Conservation (phyloP, 2,113 vertebrate genomes). For the Trichechus manatus region DNA sequence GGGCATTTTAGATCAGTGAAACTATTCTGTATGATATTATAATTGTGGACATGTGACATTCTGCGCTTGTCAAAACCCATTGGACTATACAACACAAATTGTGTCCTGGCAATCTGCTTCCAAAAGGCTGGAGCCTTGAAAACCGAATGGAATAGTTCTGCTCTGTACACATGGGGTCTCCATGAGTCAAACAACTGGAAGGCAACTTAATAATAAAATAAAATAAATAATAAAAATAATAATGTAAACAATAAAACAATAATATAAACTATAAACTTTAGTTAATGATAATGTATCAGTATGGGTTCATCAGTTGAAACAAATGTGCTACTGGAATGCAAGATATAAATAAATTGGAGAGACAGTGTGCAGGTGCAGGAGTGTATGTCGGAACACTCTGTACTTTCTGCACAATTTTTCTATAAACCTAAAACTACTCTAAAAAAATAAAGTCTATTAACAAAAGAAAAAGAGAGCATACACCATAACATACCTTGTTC, state of each 20-base stretch:
- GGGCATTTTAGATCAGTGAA: neutral
- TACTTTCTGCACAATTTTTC: neutral
- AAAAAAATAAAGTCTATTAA: neutral
- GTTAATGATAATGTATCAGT: neutral
- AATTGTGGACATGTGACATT: neutral
- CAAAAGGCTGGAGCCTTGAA: neutral
- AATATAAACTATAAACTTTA: neutral
- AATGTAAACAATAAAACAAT: neutral
- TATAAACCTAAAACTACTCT: neutral
- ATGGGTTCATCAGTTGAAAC: too few relatives aligned
- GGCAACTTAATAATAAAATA: neutral
- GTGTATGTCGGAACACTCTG: neutral
- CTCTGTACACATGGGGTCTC: neutral
- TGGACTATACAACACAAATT: neutral
- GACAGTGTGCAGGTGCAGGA: neutral
- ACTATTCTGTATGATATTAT: neutral
- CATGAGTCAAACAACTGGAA: neutral
- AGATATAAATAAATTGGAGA: neutral
- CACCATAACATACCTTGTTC: neutral
- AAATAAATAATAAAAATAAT: too few relatives aligned
- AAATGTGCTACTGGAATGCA: neutral
- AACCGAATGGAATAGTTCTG: neutral
- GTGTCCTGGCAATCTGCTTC: neutral
- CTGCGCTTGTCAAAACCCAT: neutral
- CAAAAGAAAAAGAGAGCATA: neutral